Base-by-base conservation (phyloP, 2,113 vertebrate species). In the Puffinus mauretanicus region DNA sequence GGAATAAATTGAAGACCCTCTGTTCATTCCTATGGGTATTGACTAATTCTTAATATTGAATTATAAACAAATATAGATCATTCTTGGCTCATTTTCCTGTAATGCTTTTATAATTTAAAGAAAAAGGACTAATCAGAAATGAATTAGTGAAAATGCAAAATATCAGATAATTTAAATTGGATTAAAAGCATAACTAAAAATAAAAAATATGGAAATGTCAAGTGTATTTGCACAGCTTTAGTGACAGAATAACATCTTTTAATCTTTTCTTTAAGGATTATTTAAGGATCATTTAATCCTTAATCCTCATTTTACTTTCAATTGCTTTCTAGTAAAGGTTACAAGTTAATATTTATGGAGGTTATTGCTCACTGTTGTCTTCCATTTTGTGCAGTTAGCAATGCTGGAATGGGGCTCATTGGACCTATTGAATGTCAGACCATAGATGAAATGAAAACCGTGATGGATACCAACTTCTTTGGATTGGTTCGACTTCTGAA, bases 401-500 rank as follows among this genome's bases (percentile, higher is more conserved):
- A 99, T 93, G 98, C 98, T 86, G 98, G 98, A 67, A 98, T 98
- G 98, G 99, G 99, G 36, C 97, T 99, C 82, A 98, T 99, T 82
- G 98, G 98, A 52, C 99, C 99, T 26, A 98, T 99, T 40, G 98
- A 99, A 92, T 99, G 98, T 92, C 98, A 98, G 93, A 98, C 97
- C 36, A 98, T 99, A 3, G 98, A 98, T 8, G 98, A 99, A 91
- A 99, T 99, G 98, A 98, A 98, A 95, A 97, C 91, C 5, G 98
- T 99, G 84, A 99, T 99, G 98, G 99, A 99, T 83, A 99, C 99
- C 93, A 99, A 99, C 97, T 99, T 99, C 97, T 99, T 99, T 5
- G 99, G 99, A 36, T 89, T 99, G 47, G 98, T 99, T 78, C 97
- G 98, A 62, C 95, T 99, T 75, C 95, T 99, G 61, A 99, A 99